phyloP scores from a whole-genome alignment of 2,113 vertebrate species.

The Oreochromis spilurus region DNA sequence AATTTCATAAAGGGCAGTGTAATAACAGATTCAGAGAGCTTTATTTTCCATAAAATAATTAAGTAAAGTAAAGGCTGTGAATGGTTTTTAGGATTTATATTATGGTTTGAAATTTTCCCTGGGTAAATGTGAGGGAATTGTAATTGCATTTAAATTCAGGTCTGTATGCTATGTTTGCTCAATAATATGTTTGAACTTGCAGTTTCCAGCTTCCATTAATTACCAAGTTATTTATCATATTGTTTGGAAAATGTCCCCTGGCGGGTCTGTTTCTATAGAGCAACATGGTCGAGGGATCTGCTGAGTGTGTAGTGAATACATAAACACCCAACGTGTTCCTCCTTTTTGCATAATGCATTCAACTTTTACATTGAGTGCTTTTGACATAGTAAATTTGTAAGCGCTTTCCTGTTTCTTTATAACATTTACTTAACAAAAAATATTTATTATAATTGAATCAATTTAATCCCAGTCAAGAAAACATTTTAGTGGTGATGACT shows the following conservation, averaged over 20 bases:
- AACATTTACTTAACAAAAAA: not conserved
- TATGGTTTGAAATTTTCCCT: not conserved
- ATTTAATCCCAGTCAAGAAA: not conserved
- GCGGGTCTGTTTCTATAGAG: not conserved
- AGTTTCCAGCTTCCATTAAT: not conserved
- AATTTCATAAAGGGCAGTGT: not conserved
- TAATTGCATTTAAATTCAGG: not conserved
- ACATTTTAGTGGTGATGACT: not conserved
- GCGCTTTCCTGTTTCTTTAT: not conserved
- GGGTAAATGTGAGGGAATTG: not conserved
- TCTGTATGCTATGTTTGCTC: not conserved
- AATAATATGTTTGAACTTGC: not conserved
- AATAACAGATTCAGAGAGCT: not conserved
- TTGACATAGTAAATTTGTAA: not conserved
- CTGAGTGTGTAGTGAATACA: not conserved
- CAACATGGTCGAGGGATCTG: not conserved
- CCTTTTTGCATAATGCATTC: not conserved
- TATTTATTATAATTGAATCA: not conserved
- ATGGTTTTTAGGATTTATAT: not conserved
- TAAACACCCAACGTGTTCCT: not conserved
- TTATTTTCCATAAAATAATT: not conserved
- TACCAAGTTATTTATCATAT: not conserved
- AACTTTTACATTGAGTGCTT: not conserved
- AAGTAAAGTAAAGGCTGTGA: not conserved
- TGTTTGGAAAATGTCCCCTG: not conserved